Evolutionary conservation across 2,888 invertebrate species (phyloP).

Genomic region (Diabrotica balteata): DNA sequence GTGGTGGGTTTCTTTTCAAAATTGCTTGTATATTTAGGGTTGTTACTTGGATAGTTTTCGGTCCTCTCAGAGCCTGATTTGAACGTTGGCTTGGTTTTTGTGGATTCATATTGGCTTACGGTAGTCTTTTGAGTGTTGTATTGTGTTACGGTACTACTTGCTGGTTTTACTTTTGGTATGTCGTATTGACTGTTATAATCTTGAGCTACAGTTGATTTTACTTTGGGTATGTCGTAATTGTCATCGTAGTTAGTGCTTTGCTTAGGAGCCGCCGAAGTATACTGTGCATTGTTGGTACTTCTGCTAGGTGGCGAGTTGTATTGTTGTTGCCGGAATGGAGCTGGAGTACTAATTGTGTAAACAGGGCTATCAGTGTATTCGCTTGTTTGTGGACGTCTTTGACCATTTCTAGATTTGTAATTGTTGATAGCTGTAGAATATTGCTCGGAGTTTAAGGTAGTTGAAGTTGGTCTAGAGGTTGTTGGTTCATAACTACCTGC

Average conservation of each 20-base stretch:
- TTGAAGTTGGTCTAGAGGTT: constrained; percentile 58
- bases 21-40: constrained; percentile 44
- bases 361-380: constrained; percentile 35
- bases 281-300: constrained; percentile 36
- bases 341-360: constrained; percentile 57
- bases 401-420: constrained; percentile 43
- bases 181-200: constrained; percentile 43
- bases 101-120: constrained; percentile 41
- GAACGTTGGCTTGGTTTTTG: constrained; percentile 40
- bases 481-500: constrained; percentile 62
- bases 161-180: constrained; percentile 40
- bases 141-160: constrained; percentile 13
- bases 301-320: constrained; percentile 41
- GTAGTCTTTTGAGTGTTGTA: constrained; percentile 37
- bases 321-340: constrained; percentile 57
- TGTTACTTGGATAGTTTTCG: constrained; percentile 47
- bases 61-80: constrained; percentile 41
- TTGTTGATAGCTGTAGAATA: constrained; percentile 49
- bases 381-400: constrained; percentile 34
- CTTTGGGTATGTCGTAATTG: constrained; percentile 43
- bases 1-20: constrained; percentile 50
- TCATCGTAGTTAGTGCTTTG: constrained; percentile 33
- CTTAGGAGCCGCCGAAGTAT: constrained; percentile 40
- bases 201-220: constrained; percentile 34
- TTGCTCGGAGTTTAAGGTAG: constrained; percentile 47